Percentiles rank a stretch among this genome's conserved stretches.
These are phyloP conservation scores for Trachelus iudaicus DNA, from an alignment of 2,888 invertebrate genomes.

Conservation along the genomic window DNA sequence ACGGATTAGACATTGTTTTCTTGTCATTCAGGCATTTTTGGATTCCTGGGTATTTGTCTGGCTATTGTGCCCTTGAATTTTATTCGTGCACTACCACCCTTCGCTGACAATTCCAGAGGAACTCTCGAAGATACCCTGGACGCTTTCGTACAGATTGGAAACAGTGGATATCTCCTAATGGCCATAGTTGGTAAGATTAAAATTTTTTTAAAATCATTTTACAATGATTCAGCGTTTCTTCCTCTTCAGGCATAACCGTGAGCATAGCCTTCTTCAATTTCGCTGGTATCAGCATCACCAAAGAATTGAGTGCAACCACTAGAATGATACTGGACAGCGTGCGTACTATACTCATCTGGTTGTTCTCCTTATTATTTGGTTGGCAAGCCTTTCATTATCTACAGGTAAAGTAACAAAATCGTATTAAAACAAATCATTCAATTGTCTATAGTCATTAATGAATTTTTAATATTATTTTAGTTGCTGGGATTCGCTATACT, in stretches of 20 bases:
- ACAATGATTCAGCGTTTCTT: conserved; percentile 2
- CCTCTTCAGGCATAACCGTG: conserved; percentile 76
- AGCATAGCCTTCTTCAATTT: conserved; percentile 96
- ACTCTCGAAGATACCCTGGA: conserved; percentile 88
- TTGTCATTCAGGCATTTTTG: conserved; percentile 71
- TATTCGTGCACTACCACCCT: conserved; percentile 79
- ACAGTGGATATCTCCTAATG: conserved; percentile 72
- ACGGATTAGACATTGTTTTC: conserved; percentile 13
- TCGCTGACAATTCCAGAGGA: conserved; percentile 78
- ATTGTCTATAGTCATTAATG: not conserved
- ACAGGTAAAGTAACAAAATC: conserved; percentile 67
- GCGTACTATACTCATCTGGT: conserved; percentile 93
- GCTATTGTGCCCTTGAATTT: conserved; percentile 85
- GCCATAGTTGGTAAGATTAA: conserved; percentile 73
- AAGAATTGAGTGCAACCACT: conserved; percentile 92
- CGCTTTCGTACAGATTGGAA: conserved; percentile 84
- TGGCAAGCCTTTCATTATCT: conserved; percentile 86
- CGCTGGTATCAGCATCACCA: conserved; percentile 91
- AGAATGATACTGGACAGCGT: conserved; percentile 90
- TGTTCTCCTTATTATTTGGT: conserved; percentile 76
- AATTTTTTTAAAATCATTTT: conserved; percentile 11
- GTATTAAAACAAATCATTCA: not conserved
- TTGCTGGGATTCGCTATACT: conserved; percentile 82
- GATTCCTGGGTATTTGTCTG: conserved; percentile 72
- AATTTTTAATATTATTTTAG: conserved; percentile 57